Conservation (phyloP, 2,888 invertebrate genomes). For the Gymnosoma rotundatum region DNA sequence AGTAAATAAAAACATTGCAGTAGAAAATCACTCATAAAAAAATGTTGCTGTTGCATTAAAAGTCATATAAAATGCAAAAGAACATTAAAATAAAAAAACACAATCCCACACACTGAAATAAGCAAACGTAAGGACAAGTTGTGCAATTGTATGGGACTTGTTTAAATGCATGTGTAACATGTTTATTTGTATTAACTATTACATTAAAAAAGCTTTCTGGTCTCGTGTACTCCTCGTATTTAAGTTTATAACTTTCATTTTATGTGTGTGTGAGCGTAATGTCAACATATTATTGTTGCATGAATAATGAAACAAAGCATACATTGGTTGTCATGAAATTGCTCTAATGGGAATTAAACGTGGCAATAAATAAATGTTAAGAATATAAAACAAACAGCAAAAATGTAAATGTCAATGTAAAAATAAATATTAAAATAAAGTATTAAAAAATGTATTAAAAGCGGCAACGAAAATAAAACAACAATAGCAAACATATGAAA, state of each 20-base stretch:
- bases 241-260: background rate
- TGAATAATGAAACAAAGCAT: slow-evolving; percentile 23
- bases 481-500: slow-evolving; percentile 46
- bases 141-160: background rate
- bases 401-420: slow-evolving; percentile 23
- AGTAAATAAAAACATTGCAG: too few relatives aligned
- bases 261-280: background rate
- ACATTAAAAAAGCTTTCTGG: slow-evolving; percentile 23
- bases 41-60: background rate
- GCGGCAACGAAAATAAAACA: background rate
- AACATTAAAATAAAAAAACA: slow-evolving; percentile 12
- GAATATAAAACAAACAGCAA: slow-evolving; percentile 37
- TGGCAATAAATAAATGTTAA: slow-evolving; percentile 77
- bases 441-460: background rate
- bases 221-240: too few relatives aligned
- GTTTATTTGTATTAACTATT: slow-evolving; percentile 31
- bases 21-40: background rate
- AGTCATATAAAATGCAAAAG: background rate
- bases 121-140: background rate
- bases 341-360: slow-evolving; percentile 78
- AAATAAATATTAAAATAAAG: slow-evolving; percentile 10
- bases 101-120: background rate
- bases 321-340: slow-evolving; percentile 76
- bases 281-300: slow-evolving; percentile 35
- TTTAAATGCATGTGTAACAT: too few relatives aligned